These are phyloP conservation scores for Eulemur macaco DNA, from an alignment of 2,113 vertebrate species.

Conservation along the genomic window DNA sequence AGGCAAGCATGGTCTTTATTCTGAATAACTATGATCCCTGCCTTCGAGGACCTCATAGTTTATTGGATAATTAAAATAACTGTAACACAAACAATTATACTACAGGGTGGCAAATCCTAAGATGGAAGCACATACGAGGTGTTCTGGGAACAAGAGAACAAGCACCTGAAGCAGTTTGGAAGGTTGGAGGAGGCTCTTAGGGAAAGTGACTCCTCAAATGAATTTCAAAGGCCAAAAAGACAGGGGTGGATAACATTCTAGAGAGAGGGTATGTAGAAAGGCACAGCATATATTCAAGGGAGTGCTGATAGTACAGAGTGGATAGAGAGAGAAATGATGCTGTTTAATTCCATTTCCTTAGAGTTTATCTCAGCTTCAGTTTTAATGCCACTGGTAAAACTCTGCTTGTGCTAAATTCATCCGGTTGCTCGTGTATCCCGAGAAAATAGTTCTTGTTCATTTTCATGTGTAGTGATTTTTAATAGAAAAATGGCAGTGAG, in stretches of 20 bases:
- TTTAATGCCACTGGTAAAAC: not conserved
- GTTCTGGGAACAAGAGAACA: not conserved
- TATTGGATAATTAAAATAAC: not conserved
- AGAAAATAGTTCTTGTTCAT: not conserved
- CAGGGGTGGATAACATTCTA: not conserved
- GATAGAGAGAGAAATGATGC: not conserved
- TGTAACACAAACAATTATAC: not conserved
- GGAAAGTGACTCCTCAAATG: not conserved
- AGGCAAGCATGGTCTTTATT: not conserved
- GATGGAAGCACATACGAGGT: not conserved
- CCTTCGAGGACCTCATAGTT: not conserved
- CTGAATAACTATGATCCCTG: not conserved
- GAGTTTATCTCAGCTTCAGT: not conserved
- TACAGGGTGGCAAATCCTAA: not conserved
- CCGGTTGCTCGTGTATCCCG: not conserved
- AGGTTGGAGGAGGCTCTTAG: not conserved
- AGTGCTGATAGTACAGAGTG: not conserved
- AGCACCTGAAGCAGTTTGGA: not conserved
- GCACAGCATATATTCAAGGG: not conserved
- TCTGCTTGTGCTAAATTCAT: not conserved
- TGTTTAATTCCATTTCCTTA: not conserved
- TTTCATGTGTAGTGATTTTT: not conserved
- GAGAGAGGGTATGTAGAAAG: not conserved
- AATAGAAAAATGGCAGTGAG: not conserved
- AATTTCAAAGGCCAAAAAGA: not conserved